Conservation (phyloP, 2,113 vertebrate genomes). For the Elgaria multicarinata region DNA sequence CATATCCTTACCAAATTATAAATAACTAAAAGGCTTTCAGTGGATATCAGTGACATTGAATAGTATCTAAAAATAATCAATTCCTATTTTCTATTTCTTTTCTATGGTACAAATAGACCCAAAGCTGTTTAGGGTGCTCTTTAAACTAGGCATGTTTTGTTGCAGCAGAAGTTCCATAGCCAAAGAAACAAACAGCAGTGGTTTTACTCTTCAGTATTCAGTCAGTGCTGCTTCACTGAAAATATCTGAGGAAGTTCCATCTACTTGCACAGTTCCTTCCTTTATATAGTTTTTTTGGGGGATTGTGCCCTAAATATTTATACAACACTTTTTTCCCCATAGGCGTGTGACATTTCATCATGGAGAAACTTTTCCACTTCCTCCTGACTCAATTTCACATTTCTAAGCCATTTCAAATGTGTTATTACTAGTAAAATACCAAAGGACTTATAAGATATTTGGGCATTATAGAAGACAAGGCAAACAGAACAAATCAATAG, state of each 20-base stretch:
- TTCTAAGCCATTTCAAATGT: not conserved
- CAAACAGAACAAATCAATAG: constrained; percentile 10
- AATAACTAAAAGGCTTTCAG: not conserved
- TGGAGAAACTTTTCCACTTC: not conserved
- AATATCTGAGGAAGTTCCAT: too few relatives aligned
- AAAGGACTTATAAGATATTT: not conserved
- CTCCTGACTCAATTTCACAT: not conserved
- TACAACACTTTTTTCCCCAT: not conserved
- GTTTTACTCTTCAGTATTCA: not conserved
- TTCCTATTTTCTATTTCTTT: not conserved
- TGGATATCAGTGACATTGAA: not conserved
- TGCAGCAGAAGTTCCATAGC: not conserved
- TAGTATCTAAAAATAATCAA: not conserved
- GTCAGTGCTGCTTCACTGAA: not conserved
- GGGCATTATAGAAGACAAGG: constrained; percentile 13
- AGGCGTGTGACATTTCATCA: not conserved
- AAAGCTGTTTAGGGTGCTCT: not conserved
- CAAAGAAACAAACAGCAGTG: not conserved
- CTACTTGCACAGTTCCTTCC: not conserved
- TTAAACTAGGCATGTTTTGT: not conserved
- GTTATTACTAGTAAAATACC: not conserved
- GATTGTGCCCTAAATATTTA: not conserved
- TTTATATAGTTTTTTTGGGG: not conserved
- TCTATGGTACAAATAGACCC: not conserved
- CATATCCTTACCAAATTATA: not conserved